Base-by-base conservation (phyloP, 2,113 vertebrate genomes). In the Anarrhichthys ocellatus region DNA sequence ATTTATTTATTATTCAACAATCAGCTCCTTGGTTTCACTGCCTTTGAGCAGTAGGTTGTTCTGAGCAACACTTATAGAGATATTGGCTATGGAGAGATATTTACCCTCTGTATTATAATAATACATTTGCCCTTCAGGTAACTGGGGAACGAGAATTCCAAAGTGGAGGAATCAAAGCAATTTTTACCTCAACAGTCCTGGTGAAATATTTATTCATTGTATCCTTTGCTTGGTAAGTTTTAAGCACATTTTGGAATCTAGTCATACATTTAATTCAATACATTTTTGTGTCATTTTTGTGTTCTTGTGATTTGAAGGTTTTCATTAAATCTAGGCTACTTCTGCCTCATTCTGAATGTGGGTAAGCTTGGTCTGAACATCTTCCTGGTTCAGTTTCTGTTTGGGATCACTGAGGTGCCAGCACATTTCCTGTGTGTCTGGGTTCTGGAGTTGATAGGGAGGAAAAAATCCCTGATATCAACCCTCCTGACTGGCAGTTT, bases 351-450 rank as follows among this genome's bases (percentile, higher is more conserved):
- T 15, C 34, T 94, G 9, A 94, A 89, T 29, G 66, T 94, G 29
- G 91, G 63, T 2, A 87, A 89, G 2, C 87, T 91, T 1, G 93
- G 87, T 3, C 1, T 90, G 62, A 70, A 83, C 85, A 78, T 90
- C 65, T 86, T 93, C 70, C 27, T 93, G 65, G 85, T 79, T 9
- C 83, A 93, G 46, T 20, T 91, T 1, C 5, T 94, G 5, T 94
- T 91, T 0, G 78, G 90, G 38, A 36, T 93, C 1, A 4, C 91
- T 15, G 93, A 95, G 32, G 50, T 93, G 4, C 93, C 95, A 0
- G 79, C 90, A 7, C 88, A 88, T 15, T 61, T 94, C 1, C 78
- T 93, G 7, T 92, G 88, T 50, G 61, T 94, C 27, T 87, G 92
- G 68, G 14, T 92, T 11, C 59, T 96, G 2, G 89, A 96, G 76